Evolutionary conservation across 2,113 vertebrate species (phyloP).

Genomic region (Alosa alosa): DNA sequence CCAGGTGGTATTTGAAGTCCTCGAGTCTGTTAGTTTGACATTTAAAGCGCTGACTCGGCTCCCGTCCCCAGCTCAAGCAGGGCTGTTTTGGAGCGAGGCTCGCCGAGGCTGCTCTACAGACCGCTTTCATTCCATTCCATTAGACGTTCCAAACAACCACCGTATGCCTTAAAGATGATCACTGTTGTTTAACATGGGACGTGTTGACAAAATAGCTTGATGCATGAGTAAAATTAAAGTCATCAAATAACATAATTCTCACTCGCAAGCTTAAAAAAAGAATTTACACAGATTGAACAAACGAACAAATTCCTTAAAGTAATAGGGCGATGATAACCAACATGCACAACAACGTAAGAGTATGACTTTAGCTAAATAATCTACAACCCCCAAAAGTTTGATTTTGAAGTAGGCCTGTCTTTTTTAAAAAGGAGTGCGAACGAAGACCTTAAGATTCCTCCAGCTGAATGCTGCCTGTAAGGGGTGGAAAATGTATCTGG

Average conservation of each 20-base stretch:
- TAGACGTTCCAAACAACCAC: not conserved
- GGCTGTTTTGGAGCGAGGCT: not conserved
- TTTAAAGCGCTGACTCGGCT: conserved; percentile 34
- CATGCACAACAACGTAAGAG: not conserved
- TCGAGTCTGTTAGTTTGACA: conserved; percentile 41
- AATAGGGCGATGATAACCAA: no score
- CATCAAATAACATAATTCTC: not conserved
- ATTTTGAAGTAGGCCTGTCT: not conserved
- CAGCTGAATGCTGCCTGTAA: not conserved
- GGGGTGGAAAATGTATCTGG: not conserved
- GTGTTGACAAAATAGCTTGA: not conserved
- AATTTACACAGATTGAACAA: not conserved
- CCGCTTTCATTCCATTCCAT: not conserved
- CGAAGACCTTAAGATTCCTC: not conserved
- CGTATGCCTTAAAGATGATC: not conserved
- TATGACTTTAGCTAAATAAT: not conserved
- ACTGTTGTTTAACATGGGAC: not conserved
- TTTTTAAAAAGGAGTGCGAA: not conserved
- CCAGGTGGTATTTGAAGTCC: conserved; percentile 42
- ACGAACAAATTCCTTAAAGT: no score
- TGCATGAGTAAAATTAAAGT: not conserved
- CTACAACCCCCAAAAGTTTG: not conserved
- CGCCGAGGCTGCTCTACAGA: not conserved
- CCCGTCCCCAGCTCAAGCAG: conserved; percentile 31
- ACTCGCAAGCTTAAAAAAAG: not conserved